These are phyloP conservation scores for Gymnoscopelus braueri DNA, from an alignment of 2,797 vertebrate genomes.

Conservation along the genomic window DNA sequence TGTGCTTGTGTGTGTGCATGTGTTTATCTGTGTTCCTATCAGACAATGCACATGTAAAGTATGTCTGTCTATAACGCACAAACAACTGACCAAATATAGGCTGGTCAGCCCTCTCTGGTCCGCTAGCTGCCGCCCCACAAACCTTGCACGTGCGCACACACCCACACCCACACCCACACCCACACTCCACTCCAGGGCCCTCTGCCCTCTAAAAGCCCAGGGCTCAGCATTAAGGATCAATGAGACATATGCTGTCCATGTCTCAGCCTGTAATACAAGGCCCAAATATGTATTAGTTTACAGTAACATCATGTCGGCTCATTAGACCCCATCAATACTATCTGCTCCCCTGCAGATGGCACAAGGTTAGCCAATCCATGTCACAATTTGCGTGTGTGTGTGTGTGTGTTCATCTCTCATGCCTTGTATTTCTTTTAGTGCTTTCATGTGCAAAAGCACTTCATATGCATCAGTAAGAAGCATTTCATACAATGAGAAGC, in stretches of 20 bases:
- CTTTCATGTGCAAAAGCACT: not conserved
- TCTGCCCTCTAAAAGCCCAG: slow-evolving; percentile 76
- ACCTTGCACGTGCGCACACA: too few relatives aligned
- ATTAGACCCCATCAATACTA: slow-evolving; percentile 81
- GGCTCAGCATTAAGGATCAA: slow-evolving; percentile 87
- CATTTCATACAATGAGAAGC: not conserved
- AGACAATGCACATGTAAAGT: not conserved
- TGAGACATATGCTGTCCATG: slow-evolving; percentile 88
- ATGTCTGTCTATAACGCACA: slow-evolving; percentile 48
- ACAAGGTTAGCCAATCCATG: slow-evolving; percentile 55
- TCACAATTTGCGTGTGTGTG: not conserved
- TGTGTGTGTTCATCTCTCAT: not conserved
- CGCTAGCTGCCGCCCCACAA: too few relatives aligned
- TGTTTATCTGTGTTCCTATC: not conserved
- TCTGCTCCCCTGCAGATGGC: slow-evolving; percentile 73
- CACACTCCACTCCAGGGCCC: slow-evolving; percentile 64
- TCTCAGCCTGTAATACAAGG: slow-evolving; percentile 85
- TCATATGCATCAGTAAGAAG: not conserved
- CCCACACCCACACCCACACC: slow-evolving; percentile 55
- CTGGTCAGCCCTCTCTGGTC: slow-evolving; percentile 79
- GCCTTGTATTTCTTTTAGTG: not conserved
- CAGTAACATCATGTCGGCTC: slow-evolving; percentile 85
- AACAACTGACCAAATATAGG: slow-evolving; percentile 88
- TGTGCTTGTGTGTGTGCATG: slow-evolving; percentile 27
- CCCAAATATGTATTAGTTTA: slow-evolving; percentile 86